A percentile compares a stretch with the other conserved stretches of the same genome.
Evolutionary conservation across 2,888 invertebrate species (phyloP).

Genomic region (Linyphia triangularis): DNA sequence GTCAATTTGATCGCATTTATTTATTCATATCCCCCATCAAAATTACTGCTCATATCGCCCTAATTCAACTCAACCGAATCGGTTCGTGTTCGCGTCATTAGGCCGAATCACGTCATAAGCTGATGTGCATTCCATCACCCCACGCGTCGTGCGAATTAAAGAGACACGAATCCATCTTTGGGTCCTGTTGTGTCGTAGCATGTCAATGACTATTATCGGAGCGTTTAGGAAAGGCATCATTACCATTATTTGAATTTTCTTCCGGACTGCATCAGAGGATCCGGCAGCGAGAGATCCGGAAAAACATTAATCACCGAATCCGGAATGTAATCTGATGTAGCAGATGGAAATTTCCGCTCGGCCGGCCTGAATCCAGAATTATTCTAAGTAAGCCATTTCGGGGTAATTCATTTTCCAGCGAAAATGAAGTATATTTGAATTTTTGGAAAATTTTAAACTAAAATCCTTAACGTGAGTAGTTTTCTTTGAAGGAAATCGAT

Average conservation of each 20-base stretch:
- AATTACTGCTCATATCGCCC: not conserved
- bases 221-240: slow-evolving; percentile 63
- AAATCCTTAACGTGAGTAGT: not conserved
- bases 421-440: slow-evolving; percentile 55
- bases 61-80: not conserved
- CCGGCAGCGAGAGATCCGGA: slow-evolving; percentile 52
- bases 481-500: not conserved
- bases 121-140: not conserved
- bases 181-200: not conserved
- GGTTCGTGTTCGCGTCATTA: slow-evolving; percentile 38
- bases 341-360: slow-evolving; percentile 55
- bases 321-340: slow-evolving; percentile 42
- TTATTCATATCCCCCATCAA: not conserved
- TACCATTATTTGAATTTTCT: slow-evolving; percentile 60
- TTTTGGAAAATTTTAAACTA: slow-evolving; percentile 19
- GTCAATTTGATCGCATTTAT: too few species aligned
- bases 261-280: slow-evolving; percentile 46
- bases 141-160: slow-evolving; percentile 22
- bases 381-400: slow-evolving; percentile 27
- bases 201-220: slow-evolving; percentile 45
- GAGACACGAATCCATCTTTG: slow-evolving; percentile 17
- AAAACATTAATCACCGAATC: slow-evolving; percentile 66
- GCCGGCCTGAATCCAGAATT: slow-evolving; percentile 35
- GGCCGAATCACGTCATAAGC: not conserved
- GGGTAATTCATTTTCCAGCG: slow-evolving; percentile 15